Evolutionary conservation across 1,140 invertebrate species (phyloP), one percentile per base, ranked within the genome.

Genomic region (Scaptomyza pallida): DNA sequence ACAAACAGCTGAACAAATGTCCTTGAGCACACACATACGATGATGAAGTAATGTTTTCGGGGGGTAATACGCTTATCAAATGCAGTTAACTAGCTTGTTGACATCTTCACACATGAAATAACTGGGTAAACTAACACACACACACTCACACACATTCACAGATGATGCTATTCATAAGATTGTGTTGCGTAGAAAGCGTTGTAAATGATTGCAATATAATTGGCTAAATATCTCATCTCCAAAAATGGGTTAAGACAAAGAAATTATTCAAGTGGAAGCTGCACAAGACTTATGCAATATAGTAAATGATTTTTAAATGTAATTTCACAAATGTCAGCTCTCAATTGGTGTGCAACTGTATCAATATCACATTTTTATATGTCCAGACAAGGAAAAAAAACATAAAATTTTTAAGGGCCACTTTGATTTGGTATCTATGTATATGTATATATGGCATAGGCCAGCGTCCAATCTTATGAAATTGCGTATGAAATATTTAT

Each of bases 51-150:
- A 48, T 19, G 40, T 63, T 50, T 57, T 71, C 23, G 43, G 54
- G 45, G 40, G 54, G 45, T 59, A 75, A 80, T 72, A 55, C 70
- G 73, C 72, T 81, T 79, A 63, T 81, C 78, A 81, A 82, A 78
- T 75, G 78, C 79, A 82, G 79, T 83, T 78, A 75, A 83, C 75
- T 64, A 75, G 71, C 79, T 83, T 78, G 72, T 69, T 83, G 79
- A 83, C 79, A 83, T 83, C 37, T 65, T 72, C 72, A 75, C 67
- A 78, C 75, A 72, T 64, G 72, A 54, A 61, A 52, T 52, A 45
- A 59, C 33, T 33, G 35, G 37, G 59, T 63, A 59, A 55, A 52
- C 67, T 63, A 37, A 50, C 63, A 61, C 23, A n/a, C n/a, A n/a
- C n/a, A n/a, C n/a, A n/a, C n/a, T n/a, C n/a, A n/a, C 44, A 23